Evolutionary conservation across 64 coral and sea anemone genomes (phyloP), one percentile per base, ranked within the genome.

Genomic region (Dendrophyllia cribrosa): DNA sequence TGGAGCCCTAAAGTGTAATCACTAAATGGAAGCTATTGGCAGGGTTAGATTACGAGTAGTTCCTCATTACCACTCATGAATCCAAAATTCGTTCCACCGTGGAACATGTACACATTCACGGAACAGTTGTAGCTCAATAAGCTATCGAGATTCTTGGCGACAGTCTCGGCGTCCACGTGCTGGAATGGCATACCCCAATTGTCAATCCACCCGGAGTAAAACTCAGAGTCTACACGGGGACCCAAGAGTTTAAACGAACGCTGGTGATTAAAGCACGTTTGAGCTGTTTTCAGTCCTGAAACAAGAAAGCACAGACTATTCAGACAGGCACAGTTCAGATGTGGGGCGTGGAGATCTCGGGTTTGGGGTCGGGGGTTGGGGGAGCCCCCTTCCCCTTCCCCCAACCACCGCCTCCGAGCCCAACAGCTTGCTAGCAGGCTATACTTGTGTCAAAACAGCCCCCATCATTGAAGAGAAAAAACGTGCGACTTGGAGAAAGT

Each of bases 71-170:
- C 93, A 78, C 85, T 94, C 77, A 84, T 89, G 66, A 94, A 94
- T 48, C 87, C 93, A 81, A 94, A 94, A 73, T 89, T 94, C 4
- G 86, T 94, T 21, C 93, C 93, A 58, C 93, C 93, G 23, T 94
- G 77, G 68, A 90, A 94, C 93, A 94, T 85, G 86, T 94, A 94
- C 5, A 94, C 74, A 51, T 94, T 94, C 15, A 94, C 87, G 3
- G 93, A 94, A 14, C 66, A 78, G 46, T 94, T 94, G 25, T 67
- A 45, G 44, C 64, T 59, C 17, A 94, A 47, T 9, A 84, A 75
- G 63, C 50, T 84, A 59, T 94, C 87, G 13, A 94, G 72, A 3
- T 81, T 60, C 9, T 85, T 89, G 12, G 93, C 86, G 19, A 94
- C 59, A 14, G 50, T 51, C 8, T 45, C 79, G 16, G 93, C 87